phyloP scores from a whole-genome alignment of 2,113 vertebrate species.

The Dasyornis broadbenti region DNA sequence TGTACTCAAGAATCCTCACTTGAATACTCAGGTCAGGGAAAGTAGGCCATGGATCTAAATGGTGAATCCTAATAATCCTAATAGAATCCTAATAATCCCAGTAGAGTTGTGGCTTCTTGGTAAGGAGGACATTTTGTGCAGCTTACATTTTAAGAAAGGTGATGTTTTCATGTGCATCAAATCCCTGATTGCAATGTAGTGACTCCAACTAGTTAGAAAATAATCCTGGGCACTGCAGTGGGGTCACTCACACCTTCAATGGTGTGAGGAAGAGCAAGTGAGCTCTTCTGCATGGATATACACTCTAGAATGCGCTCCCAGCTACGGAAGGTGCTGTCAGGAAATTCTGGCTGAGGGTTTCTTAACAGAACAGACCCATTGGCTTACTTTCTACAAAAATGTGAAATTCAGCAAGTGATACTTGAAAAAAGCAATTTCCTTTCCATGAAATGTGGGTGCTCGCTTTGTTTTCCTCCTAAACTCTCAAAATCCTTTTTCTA shows the following conservation, averaged over 20 bases:
- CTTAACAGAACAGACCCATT: background rate
- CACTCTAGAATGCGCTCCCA: background rate
- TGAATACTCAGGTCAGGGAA: slow-evolving; percentile 17
- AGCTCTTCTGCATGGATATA: background rate
- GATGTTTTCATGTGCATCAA: background rate
- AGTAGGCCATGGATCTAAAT: background rate
- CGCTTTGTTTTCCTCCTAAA: background rate
- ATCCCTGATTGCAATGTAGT: background rate
- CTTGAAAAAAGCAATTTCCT: background rate
- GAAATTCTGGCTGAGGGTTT: background rate
- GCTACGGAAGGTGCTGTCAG: background rate
- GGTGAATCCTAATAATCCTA: background rate
- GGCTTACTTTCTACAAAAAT: background rate
- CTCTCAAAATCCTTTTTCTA: background rate
- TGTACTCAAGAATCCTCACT: background rate
- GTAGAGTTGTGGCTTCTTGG: background rate
- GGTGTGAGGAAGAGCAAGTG: background rate
- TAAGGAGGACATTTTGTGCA: background rate
- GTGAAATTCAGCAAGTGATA: background rate
- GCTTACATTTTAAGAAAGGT: background rate
- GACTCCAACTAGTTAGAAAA: background rate
- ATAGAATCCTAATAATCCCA: background rate
- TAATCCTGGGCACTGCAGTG: background rate
- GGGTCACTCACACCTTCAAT: background rate
- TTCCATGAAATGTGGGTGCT: background rate